Conservation (phyloP, 2,113 vertebrate genomes). For the Sinocyclocheilus rhinocerous region DNA sequence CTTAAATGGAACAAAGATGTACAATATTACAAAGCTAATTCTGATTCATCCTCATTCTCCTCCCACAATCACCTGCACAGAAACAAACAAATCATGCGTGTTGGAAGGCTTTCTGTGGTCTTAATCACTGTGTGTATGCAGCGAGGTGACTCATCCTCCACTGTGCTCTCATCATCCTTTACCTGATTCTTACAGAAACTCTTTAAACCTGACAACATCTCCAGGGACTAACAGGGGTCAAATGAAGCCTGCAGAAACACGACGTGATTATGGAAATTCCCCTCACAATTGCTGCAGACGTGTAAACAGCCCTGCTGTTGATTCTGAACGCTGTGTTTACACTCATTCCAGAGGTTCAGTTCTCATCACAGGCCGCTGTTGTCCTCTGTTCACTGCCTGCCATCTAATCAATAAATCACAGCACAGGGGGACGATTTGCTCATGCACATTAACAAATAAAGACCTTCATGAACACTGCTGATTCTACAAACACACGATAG, state of each 20-base stretch:
- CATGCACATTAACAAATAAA: constrained; percentile 14
- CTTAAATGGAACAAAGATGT: constrained; percentile 45
- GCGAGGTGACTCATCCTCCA: constrained; percentile 73
- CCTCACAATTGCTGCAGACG: constrained; percentile 56
- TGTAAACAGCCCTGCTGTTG: constrained; percentile 64
- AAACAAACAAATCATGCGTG: constrained; percentile 27
- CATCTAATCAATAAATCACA: constrained; percentile 21
- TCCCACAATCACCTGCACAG: background rate
- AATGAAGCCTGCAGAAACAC: constrained; percentile 68
- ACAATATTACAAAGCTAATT: constrained; percentile 8
- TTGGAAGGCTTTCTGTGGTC: constrained; percentile 35
- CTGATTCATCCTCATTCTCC: constrained; percentile 21
- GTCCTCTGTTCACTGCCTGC: constrained; percentile 26
- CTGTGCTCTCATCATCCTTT: constrained; percentile 43
- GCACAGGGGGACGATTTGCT: background rate
- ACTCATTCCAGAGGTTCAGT: constrained; percentile 29
- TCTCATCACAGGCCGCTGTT: constrained; percentile 57
- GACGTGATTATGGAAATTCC: constrained; percentile 68
- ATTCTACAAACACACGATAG: background rate
- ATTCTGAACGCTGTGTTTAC: constrained; percentile 55
- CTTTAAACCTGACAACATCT: constrained; percentile 59
- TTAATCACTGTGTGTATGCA: constrained; percentile 68
- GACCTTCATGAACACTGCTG: constrained; percentile 1
- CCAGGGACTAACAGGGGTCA: constrained; percentile 66
- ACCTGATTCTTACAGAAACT: constrained; percentile 58